A percentile compares a stretch with the other conserved stretches of the same genome.
Conservation (phyloP, 2,113 vertebrate genomes). For the Rattus rattus region DNA sequence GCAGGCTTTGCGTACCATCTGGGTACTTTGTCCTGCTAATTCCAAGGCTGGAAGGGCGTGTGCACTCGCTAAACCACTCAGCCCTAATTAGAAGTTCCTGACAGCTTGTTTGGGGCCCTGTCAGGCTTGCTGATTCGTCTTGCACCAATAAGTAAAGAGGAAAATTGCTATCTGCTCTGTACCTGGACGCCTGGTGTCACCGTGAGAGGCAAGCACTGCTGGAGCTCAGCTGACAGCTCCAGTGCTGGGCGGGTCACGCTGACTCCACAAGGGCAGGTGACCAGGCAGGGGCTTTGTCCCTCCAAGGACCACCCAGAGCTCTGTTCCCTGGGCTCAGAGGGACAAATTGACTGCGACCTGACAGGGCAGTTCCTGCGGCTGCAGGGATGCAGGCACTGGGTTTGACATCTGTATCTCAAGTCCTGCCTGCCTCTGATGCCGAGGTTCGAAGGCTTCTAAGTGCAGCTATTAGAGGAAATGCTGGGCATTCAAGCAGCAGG, state of each 20-base stretch:
- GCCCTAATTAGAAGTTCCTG: constrained; percentile 82
- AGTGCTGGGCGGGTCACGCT: not conserved
- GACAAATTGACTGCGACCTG: not conserved
- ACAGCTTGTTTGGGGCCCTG: constrained; percentile 83
- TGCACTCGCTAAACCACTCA: constrained; percentile 58
- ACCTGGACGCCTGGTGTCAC: constrained; percentile 75
- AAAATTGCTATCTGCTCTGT: constrained; percentile 75
- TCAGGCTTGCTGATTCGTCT: constrained; percentile 71
- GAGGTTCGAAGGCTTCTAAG: not conserved
- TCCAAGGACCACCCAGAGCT: not conserved
- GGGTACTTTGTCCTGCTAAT: constrained; percentile 73
- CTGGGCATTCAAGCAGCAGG: not conserved
- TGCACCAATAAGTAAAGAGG: constrained; percentile 79
- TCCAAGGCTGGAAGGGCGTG: constrained; percentile 74
- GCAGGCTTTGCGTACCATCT: constrained; percentile 57
- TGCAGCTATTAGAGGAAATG: not conserved
- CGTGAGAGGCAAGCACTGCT: not conserved
- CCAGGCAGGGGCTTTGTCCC: not conserved
- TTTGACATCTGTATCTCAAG: not conserved
- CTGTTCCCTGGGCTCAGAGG: not conserved
- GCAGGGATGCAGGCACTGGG: fast-evolving
- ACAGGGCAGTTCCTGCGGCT: not conserved
- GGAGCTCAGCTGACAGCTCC: not conserved
- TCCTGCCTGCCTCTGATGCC: constrained; percentile 10
- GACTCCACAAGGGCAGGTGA: not conserved